A percentile compares a stretch with the other conserved stretches of the same genome.
phyloP scores from a whole-genome alignment of 2,797 vertebrate species.

The Sciurus carolinensis region DNA sequence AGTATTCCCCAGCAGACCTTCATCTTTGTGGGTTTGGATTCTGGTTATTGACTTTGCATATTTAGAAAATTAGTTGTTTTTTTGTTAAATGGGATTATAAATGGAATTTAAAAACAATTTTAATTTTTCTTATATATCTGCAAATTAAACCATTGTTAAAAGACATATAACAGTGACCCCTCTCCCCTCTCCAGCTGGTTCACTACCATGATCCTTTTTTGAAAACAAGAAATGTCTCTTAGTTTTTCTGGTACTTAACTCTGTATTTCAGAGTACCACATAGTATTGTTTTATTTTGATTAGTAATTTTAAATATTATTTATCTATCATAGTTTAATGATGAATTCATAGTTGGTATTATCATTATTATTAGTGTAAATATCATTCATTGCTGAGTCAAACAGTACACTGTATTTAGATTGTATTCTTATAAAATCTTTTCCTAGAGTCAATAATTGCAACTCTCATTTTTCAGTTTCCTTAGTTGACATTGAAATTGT shows the following conservation, averaged over 20 bases:
- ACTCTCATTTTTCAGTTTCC: neutral
- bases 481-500: constrained; percentile 28
- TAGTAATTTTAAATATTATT: constrained; percentile 41
- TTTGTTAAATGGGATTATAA: neutral
- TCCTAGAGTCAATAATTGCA: neutral
- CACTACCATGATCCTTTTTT: neutral
- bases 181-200: neutral
- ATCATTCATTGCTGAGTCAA: neutral
- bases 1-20: neutral
- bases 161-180: neutral
- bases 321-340: neutral
- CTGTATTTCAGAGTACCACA: neutral
- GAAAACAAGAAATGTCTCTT: constrained; percentile 5
- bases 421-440: neutral
- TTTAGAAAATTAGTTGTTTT: neutral
- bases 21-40: neutral
- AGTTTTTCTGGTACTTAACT: neutral
- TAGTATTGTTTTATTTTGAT: neutral
- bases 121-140: neutral
- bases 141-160: neutral
- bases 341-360: neutral
- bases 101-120: neutral
- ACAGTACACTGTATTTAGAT: neutral
- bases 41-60: neutral
- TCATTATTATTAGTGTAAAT: neutral